Evolutionary conservation across 2,888 invertebrate species (phyloP).

Genomic region (Acrobeloides nanus): DNA sequence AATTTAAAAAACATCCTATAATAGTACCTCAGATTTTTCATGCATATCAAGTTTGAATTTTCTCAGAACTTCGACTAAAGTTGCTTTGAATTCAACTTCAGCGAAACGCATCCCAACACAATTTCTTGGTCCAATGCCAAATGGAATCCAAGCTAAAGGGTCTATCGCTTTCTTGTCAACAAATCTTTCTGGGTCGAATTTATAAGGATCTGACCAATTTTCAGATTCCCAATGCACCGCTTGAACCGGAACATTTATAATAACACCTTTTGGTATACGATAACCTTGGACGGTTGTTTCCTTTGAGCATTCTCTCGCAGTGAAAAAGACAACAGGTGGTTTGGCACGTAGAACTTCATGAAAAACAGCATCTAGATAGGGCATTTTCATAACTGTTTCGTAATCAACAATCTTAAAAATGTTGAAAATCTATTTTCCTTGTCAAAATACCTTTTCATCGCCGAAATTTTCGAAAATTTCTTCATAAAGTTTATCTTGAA

Average conservation of each 20-base stretch:
- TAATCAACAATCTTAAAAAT: too few relatives aligned
- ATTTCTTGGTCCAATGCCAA: constrained; percentile 45
- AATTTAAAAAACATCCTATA: too few relatives aligned
- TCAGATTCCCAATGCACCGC: constrained; percentile 22
- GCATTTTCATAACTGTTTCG: constrained; percentile 31
- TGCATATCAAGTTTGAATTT: constrained; percentile 17
- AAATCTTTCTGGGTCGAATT: constrained; percentile 39
- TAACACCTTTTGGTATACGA: constrained; percentile 24
- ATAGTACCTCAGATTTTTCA: too few relatives aligned
- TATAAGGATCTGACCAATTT: constrained; percentile 34
- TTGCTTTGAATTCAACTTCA: constrained; percentile 45
- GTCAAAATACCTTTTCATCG: too few relatives aligned
- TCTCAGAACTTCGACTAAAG: constrained; percentile 27
- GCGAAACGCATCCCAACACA: constrained; percentile 49
- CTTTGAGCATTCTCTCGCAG: constrained; percentile 26
- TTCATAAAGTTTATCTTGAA: constrained; percentile 56
- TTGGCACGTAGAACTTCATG: constrained; percentile 40
- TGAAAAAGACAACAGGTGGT: constrained; percentile 45
- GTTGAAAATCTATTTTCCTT: too few relatives aligned
- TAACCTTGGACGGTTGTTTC: constrained; percentile 29
- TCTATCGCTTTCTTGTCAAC: constrained; percentile 12
- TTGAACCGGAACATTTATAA: constrained; percentile 19
- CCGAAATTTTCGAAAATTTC: constrained; percentile 55
- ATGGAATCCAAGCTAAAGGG: constrained; percentile 40
- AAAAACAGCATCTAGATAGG: constrained; percentile 46